Evolutionary conservation across 2,888 invertebrate genomes (phyloP).

Genomic region (Drosophila siamana): DNA sequence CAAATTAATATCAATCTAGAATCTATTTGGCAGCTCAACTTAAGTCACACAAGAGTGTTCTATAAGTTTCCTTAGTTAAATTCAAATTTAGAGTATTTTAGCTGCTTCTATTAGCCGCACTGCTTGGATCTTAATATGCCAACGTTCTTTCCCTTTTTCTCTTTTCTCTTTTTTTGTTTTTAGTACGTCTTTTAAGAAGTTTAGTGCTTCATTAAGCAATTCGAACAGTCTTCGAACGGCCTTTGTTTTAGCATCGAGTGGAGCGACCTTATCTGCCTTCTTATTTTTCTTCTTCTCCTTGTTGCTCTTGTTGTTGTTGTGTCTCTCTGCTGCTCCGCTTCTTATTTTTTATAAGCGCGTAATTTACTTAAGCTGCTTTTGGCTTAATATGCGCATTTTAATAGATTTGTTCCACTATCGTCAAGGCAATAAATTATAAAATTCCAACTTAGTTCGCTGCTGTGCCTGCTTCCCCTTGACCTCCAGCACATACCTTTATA

Average conservation of each 20-base stretch:
- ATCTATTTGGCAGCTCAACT: too few relatives aligned
- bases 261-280: constrained; percentile 16
- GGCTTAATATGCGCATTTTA: constrained; percentile 82
- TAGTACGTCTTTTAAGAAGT: constrained; percentile 52
- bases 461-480: background rate
- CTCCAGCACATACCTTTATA: background rate
- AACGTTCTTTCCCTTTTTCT: constrained; percentile 14
- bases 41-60: too few relatives aligned
- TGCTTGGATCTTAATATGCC: constrained; percentile 7
- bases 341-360: constrained; percentile 69
- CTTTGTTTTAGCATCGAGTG: constrained; percentile 47
- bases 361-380: constrained; percentile 82
- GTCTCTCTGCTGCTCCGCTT: constrained; percentile 14
- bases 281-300: background rate
- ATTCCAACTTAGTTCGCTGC: constrained; percentile 35
- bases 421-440: constrained; percentile 81
- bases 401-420: constrained; percentile 82
- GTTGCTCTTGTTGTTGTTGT: constrained; percentile 1
- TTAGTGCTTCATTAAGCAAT: constrained; percentile 74
- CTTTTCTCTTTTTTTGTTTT: constrained; percentile 21
- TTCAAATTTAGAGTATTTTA: constrained; percentile 21
- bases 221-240: constrained; percentile 53
- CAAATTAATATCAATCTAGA: too few relatives aligned
- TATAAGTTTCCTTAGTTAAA: background rate
- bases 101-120: background rate